These are phyloP conservation scores for Andricus grossulariae DNA, from an alignment of 1,140 invertebrate species.

Conservation along the genomic window DNA sequence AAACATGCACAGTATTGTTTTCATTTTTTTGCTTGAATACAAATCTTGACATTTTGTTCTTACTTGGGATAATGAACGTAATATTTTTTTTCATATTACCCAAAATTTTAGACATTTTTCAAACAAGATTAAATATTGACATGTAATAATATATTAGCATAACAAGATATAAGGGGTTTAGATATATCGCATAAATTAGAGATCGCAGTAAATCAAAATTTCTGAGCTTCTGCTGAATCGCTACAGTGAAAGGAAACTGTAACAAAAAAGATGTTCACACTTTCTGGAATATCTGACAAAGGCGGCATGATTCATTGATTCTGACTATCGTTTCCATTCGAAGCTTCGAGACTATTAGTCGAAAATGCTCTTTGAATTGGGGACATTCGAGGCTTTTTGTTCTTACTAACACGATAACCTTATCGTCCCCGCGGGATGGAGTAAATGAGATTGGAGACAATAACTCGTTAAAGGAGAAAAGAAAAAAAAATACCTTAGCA, in stretches of 20 bases:
- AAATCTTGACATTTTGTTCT: too few species aligned
- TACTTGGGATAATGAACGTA: too few species aligned
- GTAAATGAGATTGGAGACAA: constrained; percentile 1
- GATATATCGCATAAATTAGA: neutral
- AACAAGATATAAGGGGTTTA: neutral
- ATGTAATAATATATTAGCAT: neutral
- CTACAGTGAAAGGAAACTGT: neutral
- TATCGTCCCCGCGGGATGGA: neutral
- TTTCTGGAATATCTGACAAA: constrained; percentile 10
- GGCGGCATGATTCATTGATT: neutral
- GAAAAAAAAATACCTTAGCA: neutral
- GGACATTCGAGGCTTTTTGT: neutral
- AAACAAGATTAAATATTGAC: neutral
- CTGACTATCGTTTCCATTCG: neutral
- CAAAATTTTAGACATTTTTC: too few species aligned
- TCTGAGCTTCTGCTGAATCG: constrained; percentile 5
- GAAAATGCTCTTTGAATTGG: constrained; percentile 1
- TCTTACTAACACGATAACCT: neutral
- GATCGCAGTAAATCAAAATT: neutral
- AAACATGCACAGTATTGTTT: too few species aligned
- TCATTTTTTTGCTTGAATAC: too few species aligned
- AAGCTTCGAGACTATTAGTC: constrained; percentile 13
- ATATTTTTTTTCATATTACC: too few species aligned
- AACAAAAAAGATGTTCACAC: constrained; percentile 9
- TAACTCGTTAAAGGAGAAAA: neutral